Conservation (phyloP, 2,888 invertebrate genomes). For the Acrobasis suavella region DNA sequence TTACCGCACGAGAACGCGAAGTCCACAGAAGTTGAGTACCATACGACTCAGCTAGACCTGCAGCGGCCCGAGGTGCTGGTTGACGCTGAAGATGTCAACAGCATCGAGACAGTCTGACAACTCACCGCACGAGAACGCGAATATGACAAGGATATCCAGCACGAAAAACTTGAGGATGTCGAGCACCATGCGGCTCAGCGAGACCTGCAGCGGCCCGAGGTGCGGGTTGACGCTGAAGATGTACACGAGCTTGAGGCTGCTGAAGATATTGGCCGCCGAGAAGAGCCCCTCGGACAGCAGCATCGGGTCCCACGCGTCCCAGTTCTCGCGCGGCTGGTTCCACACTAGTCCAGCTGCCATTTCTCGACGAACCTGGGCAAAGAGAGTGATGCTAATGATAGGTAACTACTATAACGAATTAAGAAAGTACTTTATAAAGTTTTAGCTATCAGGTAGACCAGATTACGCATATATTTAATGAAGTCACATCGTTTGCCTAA, state of each 20-base stretch:
- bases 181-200: conserved; percentile 95
- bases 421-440: too few relatives aligned
- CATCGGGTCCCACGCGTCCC: conserved; percentile 99
- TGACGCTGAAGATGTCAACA: conserved; percentile 96
- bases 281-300: conserved; percentile 96
- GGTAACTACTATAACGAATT: too few relatives aligned
- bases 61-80: conserved; percentile 94
- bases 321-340: conserved; percentile 91
- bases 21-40: conserved; percentile 96
- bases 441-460: too few relatives aligned
- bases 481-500: too few relatives aligned
- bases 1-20: conserved; percentile 98
- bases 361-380: conserved; percentile 87
- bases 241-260: conserved; percentile 97
- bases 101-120: conserved; percentile 92
- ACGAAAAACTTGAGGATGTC: conserved; percentile 99
- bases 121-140: conserved; percentile 97
- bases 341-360: conserved; percentile 82
- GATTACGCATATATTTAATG: too few relatives aligned
- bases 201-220: conserved; percentile 97
- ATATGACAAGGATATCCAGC: conserved; percentile 94
- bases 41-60: conserved; percentile 97
- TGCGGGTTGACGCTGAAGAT: conserved; percentile 99
- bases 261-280: conserved; percentile 98
- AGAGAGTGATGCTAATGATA: too few relatives aligned